Evolutionary conservation across 1,140 invertebrate genomes (phyloP).

Genomic region (Papilio polyxenes): DNA sequence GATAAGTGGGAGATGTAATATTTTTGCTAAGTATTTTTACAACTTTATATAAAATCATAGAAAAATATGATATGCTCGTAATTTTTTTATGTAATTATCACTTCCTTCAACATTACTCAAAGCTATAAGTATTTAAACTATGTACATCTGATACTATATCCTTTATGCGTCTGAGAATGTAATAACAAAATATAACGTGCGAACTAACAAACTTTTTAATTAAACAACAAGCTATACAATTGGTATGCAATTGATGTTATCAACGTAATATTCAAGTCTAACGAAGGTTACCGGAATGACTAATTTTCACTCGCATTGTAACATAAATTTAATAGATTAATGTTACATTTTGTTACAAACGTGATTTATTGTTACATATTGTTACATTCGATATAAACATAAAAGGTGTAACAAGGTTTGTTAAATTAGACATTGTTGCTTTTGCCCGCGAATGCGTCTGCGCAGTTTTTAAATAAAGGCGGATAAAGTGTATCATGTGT

Average conservation of each 20-base stretch:
- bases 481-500: too few relatives aligned
- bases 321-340: constrained; percentile 3
- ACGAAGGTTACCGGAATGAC: constrained; percentile 29
- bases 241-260: constrained; percentile 19
- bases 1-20: too few relatives aligned
- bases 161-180: background rate
- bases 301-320: constrained; percentile 18
- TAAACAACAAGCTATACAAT: constrained; percentile 22
- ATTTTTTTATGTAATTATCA: too few relatives aligned
- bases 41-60: too few relatives aligned
- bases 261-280: constrained; percentile 5
- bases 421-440: too few relatives aligned
- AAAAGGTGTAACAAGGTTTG: background rate
- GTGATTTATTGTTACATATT: constrained; percentile 14
- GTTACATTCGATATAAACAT: background rate
- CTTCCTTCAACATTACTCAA: too few relatives aligned
- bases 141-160: too few relatives aligned
- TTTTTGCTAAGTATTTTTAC: too few relatives aligned
- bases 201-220: constrained; percentile 22
- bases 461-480: too few relatives aligned
- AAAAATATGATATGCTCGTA: too few relatives aligned
- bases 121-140: too few relatives aligned
- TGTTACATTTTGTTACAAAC: constrained; percentile 24
- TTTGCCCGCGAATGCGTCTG: too few relatives aligned
- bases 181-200: background rate